These are phyloP conservation scores for Abramis brama DNA, from an alignment of 2,113 vertebrate species.

Conservation along the genomic window DNA sequence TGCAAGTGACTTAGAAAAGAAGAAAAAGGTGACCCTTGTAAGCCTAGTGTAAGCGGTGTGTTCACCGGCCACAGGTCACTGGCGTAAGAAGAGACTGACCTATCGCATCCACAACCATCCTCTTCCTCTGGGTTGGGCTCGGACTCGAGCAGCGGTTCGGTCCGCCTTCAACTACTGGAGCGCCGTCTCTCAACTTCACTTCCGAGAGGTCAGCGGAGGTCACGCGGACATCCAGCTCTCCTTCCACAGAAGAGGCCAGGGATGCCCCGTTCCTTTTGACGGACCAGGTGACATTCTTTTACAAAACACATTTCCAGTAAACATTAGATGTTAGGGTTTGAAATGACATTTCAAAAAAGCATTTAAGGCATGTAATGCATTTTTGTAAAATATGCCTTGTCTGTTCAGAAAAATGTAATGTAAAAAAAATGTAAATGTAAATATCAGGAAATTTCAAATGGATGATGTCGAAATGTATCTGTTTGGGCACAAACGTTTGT, in stretches of 20 bases:
- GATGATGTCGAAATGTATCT: background rate
- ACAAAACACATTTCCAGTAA: background rate
- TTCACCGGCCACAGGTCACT: constrained; percentile 71
- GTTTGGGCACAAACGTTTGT: background rate
- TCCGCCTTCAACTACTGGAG: constrained; percentile 85
- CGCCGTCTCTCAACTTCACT: constrained; percentile 76
- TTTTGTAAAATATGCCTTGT: no score
- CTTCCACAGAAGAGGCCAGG: constrained; percentile 76
- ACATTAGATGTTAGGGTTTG: no score
- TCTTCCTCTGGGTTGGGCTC: constrained; percentile 67
- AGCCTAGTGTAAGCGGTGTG: no score
- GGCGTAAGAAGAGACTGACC: constrained; percentile 82
- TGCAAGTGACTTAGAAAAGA: no score
- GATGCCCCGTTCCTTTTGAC: constrained; percentile 76
- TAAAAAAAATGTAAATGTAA: background rate
- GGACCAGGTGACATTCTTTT: constrained; percentile 66
- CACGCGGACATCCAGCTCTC: constrained; percentile 82
- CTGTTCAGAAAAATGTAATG: background rate
- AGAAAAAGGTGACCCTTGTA: no score
- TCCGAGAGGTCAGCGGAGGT: constrained; percentile 76
- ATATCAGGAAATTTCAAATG: background rate
- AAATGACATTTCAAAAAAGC: no score
- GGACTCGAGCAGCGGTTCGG: constrained; percentile 74
- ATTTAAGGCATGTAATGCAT: background rate
- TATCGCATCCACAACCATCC: constrained; percentile 81